phyloP scores from a whole-genome alignment of 1,140 invertebrate genomes.

The Tachypleus tridentatus region DNA sequence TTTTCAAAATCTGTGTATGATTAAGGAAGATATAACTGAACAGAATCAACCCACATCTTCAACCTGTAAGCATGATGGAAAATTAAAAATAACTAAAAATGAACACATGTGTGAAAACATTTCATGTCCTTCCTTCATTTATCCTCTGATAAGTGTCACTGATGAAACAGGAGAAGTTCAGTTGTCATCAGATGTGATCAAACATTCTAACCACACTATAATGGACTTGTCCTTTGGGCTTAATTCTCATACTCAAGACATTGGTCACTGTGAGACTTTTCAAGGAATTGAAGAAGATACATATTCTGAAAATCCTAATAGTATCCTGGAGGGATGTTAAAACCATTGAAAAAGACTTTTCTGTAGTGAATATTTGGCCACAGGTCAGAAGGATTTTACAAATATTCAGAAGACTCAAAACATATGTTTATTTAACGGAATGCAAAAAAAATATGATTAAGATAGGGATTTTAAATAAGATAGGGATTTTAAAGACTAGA shows the following conservation, averaged over 20 bases:
- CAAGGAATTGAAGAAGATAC: no score
- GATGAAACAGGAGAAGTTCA: constrained; percentile 56
- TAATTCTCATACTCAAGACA: no score
- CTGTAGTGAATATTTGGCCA: constrained; percentile 16
- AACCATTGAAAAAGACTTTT: constrained; percentile 5
- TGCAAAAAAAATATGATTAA: no score
- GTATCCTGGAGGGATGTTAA: no score
- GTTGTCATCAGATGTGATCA: not conserved
- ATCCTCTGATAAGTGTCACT: constrained; percentile 76
- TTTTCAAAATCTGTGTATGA: constrained; percentile 63
- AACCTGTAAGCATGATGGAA: constrained; percentile 4
- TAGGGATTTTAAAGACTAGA: no score
- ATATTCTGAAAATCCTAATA: no score
- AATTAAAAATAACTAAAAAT: not conserved
- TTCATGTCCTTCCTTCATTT: not conserved
- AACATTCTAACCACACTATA: not conserved
- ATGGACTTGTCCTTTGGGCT: no score
- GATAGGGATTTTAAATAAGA: no score
- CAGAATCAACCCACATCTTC: constrained; percentile 26
- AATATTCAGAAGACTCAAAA: constrained; percentile 20
- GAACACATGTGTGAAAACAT: not conserved
- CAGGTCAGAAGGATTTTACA: constrained; percentile 18
- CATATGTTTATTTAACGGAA: constrained; percentile 21
- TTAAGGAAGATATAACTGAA: constrained; percentile 56
- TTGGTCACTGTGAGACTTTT: no score